phyloP scores from a whole-genome alignment of 2,113 vertebrate genomes.

The Malurus alboscapulatus region DNA sequence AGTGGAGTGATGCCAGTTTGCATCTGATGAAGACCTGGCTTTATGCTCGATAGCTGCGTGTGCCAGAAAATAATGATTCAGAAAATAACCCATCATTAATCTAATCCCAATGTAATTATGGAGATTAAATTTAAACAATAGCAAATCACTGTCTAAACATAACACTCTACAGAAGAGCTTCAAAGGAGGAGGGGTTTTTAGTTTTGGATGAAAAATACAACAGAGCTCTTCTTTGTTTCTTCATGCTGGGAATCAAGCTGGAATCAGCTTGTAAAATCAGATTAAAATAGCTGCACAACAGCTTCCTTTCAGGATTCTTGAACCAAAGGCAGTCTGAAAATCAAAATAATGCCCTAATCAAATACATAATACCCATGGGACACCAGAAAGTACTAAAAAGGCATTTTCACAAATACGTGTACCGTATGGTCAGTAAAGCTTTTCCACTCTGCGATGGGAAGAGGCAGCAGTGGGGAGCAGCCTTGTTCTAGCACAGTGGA shows the following conservation, averaged over 20 bases:
- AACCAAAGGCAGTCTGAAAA: constrained; percentile 24
- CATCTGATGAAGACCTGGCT: background rate
- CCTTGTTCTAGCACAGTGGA: background rate
- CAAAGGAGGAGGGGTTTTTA: constrained; percentile 16
- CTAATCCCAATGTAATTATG: constrained; percentile 22
- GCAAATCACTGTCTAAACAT: constrained; percentile 36
- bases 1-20: background rate
- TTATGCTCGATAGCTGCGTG: background rate
- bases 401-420: constrained; percentile 26
- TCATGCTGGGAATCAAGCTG: constrained; percentile 37
- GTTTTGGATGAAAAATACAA: background rate
- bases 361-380: constrained; percentile 14
- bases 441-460: background rate
- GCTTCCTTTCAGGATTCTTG: constrained; percentile 53
- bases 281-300: constrained; percentile 54
- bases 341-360: constrained; percentile 44
- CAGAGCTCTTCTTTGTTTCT: constrained; percentile 38
- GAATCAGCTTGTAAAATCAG: constrained; percentile 34
- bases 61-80: constrained; percentile 43
- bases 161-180: constrained; percentile 13
- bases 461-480: background rate
- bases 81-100: constrained; percentile 48
- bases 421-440: background rate
- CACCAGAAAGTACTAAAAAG: constrained; percentile 1
- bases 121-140: constrained; percentile 57